Evolutionary conservation across 2,888 invertebrate genomes (phyloP).

Genomic region (Euspilapteryx auroguttella): DNA sequence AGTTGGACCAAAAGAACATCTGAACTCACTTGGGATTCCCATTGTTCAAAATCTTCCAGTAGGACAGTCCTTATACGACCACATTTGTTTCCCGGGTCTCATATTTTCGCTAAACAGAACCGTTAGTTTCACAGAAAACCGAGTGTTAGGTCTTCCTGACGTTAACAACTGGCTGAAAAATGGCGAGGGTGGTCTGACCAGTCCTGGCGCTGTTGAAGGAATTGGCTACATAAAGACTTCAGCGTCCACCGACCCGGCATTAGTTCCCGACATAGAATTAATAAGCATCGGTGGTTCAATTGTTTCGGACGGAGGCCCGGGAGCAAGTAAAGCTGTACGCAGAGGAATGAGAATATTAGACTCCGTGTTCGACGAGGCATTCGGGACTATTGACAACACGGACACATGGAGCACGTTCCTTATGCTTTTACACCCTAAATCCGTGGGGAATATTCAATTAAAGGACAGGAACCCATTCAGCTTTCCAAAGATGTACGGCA

Average conservation of each 20-base stretch:
- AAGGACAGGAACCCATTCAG: slow-evolving; percentile 72
- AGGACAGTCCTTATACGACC: slow-evolving; percentile 67
- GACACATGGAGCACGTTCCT: slow-evolving; percentile 67
- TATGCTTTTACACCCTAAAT: slow-evolving; percentile 75
- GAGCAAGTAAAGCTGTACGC: slow-evolving; percentile 38
- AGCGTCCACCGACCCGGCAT: slow-evolving; percentile 55
- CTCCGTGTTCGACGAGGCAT: slow-evolving; percentile 56
- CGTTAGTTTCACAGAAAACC: slow-evolving; percentile 26
- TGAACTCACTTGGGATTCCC: slow-evolving; percentile 55
- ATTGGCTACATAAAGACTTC: slow-evolving; percentile 66
- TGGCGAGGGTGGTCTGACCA: slow-evolving; percentile 43
- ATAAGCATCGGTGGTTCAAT: slow-evolving; percentile 66
- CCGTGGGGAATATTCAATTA: slow-evolving; percentile 69
- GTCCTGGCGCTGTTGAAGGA: slow-evolving; percentile 69
- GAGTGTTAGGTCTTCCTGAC: slow-evolving; percentile 12
- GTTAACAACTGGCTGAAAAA: slow-evolving; percentile 27
- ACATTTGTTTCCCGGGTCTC: slow-evolving; percentile 55
- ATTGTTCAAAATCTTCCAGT: slow-evolving; percentile 68
- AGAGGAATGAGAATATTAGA: slow-evolving; percentile 59
- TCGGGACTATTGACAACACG: slow-evolving; percentile 49
- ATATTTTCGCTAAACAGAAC: slow-evolving; percentile 38
- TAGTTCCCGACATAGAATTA: slow-evolving; percentile 69
- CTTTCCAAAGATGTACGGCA: slow-evolving; percentile 77
- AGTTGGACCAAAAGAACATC: slow-evolving; percentile 56
- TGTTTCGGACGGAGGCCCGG: slow-evolving; percentile 57